Evolutionary conservation across 2,888 invertebrate genomes (phyloP).

Genomic region (Drosophila robusta): DNA sequence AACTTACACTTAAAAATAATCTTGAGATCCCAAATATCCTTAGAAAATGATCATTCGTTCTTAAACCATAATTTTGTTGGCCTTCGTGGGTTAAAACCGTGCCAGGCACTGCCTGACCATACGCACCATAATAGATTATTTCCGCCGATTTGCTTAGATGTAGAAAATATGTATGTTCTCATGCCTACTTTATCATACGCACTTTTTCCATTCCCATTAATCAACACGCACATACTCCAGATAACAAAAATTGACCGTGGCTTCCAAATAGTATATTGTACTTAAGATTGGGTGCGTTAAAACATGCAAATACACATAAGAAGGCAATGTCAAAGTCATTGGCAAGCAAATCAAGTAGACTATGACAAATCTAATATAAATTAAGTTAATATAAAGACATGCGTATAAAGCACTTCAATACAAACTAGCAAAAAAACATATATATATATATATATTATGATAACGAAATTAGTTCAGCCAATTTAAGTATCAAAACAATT

Average conservation of each 20-base stretch:
- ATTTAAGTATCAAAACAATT: constrained; percentile 62
- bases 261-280: constrained; percentile 6
- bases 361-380: constrained; percentile 28
- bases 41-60: background rate
- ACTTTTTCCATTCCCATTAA: constrained; percentile 51
- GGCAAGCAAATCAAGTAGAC: constrained; percentile 30
- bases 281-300: constrained; percentile 20
- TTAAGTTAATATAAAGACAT: constrained; percentile 19
- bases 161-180: constrained; percentile 2
- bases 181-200: constrained; percentile 35
- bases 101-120: constrained; percentile 60
- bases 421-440: constrained; percentile 4
- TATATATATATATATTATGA: constrained; percentile 31
- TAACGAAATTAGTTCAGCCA: constrained; percentile 32
- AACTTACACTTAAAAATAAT: background rate
- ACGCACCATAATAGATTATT: constrained; percentile 60
- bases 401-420: constrained; percentile 22
- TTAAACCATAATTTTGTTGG: background rate
- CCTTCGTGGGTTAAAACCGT: constrained; percentile 57
- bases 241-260: constrained; percentile 10
- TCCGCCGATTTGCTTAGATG: constrained; percentile 57
- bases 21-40: background rate
- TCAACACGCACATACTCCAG: constrained; percentile 41
- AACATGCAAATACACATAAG: constrained; percentile 2
- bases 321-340: constrained; percentile 33